Conservation (phyloP, 2,888 invertebrate species). For the Mesochorus sp. region DNA sequence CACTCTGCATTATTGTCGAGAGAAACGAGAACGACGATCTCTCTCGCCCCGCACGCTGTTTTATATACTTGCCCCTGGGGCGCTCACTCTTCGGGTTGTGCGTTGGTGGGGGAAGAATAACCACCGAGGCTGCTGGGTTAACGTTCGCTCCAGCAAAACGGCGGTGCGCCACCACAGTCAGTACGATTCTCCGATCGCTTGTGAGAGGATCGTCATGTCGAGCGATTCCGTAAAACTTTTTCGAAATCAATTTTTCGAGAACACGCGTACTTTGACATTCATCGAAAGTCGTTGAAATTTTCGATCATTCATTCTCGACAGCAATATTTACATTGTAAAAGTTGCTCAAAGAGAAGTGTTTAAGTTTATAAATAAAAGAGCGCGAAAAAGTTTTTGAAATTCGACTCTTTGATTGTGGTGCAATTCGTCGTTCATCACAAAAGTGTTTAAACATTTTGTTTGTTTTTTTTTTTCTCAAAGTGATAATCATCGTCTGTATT, state of each 20-base stretch:
- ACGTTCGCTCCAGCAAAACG: slow-evolving; percentile 57
- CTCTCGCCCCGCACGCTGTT: not conserved
- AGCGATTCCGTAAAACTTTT: slow-evolving; percentile 45
- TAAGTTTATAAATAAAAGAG: too few relatives aligned
- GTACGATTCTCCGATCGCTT: slow-evolving; percentile 69
- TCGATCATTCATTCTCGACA: too few relatives aligned
- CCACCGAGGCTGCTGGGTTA: slow-evolving; percentile 58
- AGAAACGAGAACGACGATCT: slow-evolving; percentile 42
- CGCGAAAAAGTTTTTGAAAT: too few relatives aligned
- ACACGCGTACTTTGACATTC: too few relatives aligned
- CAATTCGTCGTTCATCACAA: too few relatives aligned
- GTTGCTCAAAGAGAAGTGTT: too few relatives aligned
- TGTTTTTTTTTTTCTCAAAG: not conserved
- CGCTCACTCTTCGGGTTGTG: slow-evolving; percentile 22
- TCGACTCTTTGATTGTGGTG: too few relatives aligned
- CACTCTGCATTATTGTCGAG: not conserved
- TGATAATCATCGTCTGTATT: slow-evolving; percentile 9
- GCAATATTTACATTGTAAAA: too few relatives aligned
- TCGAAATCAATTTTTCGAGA: slow-evolving; percentile 7
- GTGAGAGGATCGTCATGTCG: slow-evolving; percentile 67
- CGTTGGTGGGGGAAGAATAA: not conserved
- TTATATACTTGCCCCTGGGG: slow-evolving; percentile 1
- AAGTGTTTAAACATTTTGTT: not conserved
- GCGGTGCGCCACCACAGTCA: slow-evolving; percentile 52
- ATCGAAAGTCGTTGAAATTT: too few relatives aligned